A percentile compares a stretch with the other conserved stretches of the same genome.
phyloP scores from a whole-genome alignment of 92 coral and sea anemone species.

The Pocillopora meandrina region DNA sequence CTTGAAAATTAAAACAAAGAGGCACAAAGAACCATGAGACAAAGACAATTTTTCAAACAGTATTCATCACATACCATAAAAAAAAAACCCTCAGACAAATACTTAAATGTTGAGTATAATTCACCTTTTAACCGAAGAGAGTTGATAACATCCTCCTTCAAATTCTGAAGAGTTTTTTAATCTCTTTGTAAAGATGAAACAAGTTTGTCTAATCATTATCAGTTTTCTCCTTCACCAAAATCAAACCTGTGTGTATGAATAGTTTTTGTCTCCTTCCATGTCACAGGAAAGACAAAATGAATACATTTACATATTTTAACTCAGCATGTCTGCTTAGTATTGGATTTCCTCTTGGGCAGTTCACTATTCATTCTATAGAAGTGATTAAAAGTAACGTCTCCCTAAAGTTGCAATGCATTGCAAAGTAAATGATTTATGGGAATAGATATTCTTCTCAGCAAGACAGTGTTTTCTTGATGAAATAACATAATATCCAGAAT shows the following conservation, averaged over 20 bases:
- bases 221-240: not conserved
- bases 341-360: not conserved
- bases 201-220: conserved; percentile 5
- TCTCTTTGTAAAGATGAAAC: conserved; percentile 28
- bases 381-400: too few species aligned
- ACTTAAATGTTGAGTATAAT: too few species aligned
- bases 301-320: conserved; percentile 31
- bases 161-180: conserved; percentile 9
- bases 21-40: not conserved
- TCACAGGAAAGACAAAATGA: not conserved
- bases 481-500: too few species aligned
- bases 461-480: too few species aligned
- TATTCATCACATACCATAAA: too few species aligned
- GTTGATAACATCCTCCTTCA: conserved; percentile 15
- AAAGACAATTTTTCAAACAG: not conserved
- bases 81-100: too few species aligned
- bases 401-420: too few species aligned
- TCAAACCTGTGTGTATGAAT: not conserved
- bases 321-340: not conserved
- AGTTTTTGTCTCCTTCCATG: not conserved
- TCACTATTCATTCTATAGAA: too few species aligned
- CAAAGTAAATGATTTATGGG: too few species aligned
- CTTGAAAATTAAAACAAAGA: conserved; percentile 31
- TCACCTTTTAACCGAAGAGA: conserved; percentile 9
- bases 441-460: too few species aligned